Base-by-base conservation (phyloP, 2,113 vertebrate species). In the Piaya cayana region DNA sequence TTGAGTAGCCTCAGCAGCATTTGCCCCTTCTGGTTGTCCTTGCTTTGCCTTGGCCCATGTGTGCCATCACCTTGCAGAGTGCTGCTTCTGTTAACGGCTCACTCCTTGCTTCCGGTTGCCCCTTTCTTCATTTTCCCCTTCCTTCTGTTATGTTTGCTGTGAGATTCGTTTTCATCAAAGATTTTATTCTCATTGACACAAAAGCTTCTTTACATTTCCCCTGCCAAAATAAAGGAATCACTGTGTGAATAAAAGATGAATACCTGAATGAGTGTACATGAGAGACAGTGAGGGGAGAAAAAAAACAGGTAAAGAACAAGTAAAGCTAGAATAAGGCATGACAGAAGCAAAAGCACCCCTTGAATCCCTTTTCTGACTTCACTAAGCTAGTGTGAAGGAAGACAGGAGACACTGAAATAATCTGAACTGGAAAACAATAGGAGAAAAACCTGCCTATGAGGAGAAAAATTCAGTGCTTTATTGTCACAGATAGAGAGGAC, bases 211-310 rank as follows among this genome's bases (percentile, higher is more conserved):
- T 47, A 52, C 0, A 0, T 72, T 94, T 80, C 55, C 63, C 42
- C 42, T 25, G 47, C 68, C 71, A 70, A 95, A 94, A 92, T 53
- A 45, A 80, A 82, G 34, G 50, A 85, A 65, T 94, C 63, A n/a
- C 27, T 77, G 11, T 63, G 43, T 5, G 18, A 93, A 90, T 83
- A 91, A 78, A 86, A n/a, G 84, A 83, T 47, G 52, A 82, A 59
- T 67, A 83, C 45, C 68, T 72, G 82, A 92, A 62, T 59, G 59
- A 20, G 13, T 34, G 34, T 67, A 42, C 23, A 7, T 21, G 22
- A 88, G 20, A 79, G 20, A 75, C 17, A 74, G n/a, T 7, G 32
- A 88, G 52, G 39, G 16, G 23, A 93, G 68, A 67, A 81, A 88
- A 88, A 81, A 56, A 50, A 39, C 21, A 50, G 76, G 56, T 13